These are phyloP conservation scores for Globodera rostochiensis DNA, from an alignment of 1,140 invertebrate species.

Conservation along the genomic window DNA sequence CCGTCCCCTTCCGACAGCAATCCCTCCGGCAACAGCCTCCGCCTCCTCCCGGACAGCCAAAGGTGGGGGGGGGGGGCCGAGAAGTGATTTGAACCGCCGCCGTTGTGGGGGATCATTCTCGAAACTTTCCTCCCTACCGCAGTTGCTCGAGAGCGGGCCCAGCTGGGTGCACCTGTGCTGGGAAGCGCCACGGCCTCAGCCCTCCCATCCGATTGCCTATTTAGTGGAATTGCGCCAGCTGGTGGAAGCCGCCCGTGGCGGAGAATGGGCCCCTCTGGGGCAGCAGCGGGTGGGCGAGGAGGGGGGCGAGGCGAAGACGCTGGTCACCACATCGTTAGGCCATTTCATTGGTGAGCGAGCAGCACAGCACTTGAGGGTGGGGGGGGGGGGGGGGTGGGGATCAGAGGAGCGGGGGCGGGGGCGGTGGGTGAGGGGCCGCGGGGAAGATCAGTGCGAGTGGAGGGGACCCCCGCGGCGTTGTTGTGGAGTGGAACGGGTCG, in stretches of 20 bases:
- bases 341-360: constrained; percentile 20
- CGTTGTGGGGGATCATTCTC: not conserved
- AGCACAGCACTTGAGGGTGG: not conserved
- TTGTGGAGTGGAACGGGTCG: not conserved
- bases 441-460: not conserved
- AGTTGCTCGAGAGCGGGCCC: constrained; percentile 47
- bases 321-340: constrained; percentile 1
- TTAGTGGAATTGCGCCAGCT: constrained; percentile 54
- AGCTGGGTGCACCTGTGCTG: constrained; percentile 58
- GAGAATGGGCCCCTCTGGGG: constrained; percentile 27
- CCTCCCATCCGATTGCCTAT: constrained; percentile 45
- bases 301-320: not conserved
- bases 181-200: constrained; percentile 33
- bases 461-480: not conserved
- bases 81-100: constrained; percentile 13
- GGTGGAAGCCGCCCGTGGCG: constrained; percentile 43
- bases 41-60: constrained; percentile 52
- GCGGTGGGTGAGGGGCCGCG: too few relatives aligned
- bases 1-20: constrained; percentile 40
- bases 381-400: not conserved
- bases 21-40: constrained; percentile 10
- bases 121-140: too few relatives aligned
- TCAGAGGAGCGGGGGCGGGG: not conserved
- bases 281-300: not conserved
- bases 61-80: constrained; percentile 39